These are phyloP conservation scores for Erithacus rubecula DNA, from an alignment of 2,797 vertebrate genomes.

Conservation along the genomic window DNA sequence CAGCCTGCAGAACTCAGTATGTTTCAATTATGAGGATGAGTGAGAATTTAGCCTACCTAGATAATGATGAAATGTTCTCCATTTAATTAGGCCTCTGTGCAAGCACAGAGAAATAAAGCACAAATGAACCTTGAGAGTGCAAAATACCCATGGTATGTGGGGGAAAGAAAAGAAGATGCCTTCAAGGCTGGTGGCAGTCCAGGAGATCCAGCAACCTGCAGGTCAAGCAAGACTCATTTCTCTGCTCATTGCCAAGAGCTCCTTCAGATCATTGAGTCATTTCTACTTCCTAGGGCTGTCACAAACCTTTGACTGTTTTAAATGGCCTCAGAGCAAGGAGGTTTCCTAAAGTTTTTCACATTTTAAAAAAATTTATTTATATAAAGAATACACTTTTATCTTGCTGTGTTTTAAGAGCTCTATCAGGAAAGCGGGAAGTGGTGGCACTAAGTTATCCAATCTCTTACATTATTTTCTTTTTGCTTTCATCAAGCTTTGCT, in stretches of 20 bases:
- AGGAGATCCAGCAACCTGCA: not conserved
- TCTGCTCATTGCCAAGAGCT: not conserved
- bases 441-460: not conserved
- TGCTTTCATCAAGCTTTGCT: not conserved
- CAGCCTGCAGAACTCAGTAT: not conserved
- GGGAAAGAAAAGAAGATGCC: not conserved
- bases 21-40: conserved; percentile 46
- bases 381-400: not conserved
- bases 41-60: conserved; percentile 8
- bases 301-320: not conserved
- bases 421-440: not conserved
- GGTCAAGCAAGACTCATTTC: not conserved
- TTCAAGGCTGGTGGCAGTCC: not conserved
- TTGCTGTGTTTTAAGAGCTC: not conserved
- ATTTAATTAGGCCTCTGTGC: conserved; percentile 22
- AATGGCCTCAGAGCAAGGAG: not conserved
- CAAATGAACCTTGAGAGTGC: not conserved
- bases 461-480: not conserved
- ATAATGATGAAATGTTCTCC: conserved; percentile 7
- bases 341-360: not conserved
- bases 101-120: not conserved
- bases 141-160: not conserved
- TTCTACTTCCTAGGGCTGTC: not conserved
- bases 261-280: not conserved
- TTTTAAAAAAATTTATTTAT: not conserved